A percentile compares a stretch with the other conserved stretches of the same genome.
Conservation (phyloP, 2,888 invertebrate species). For the Tenthredo notha region DNA sequence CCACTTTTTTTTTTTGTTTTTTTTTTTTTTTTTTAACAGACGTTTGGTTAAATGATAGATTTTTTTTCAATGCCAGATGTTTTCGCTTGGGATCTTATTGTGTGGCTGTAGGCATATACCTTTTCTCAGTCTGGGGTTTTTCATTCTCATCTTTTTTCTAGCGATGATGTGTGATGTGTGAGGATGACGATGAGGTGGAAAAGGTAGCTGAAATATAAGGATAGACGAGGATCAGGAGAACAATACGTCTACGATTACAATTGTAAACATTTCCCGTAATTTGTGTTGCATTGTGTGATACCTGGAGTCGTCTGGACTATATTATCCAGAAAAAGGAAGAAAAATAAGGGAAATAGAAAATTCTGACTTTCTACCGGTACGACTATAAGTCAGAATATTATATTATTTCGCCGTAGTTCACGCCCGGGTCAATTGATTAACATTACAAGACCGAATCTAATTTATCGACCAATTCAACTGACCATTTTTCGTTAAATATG, state of each 20-base stretch:
- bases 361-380: not conserved
- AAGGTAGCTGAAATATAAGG: not conserved
- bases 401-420: slow-evolving; percentile 25
- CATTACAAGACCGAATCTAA: slow-evolving; percentile 52
- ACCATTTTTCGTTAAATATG: slow-evolving; percentile 42
- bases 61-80: slow-evolving; percentile 40
- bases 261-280: slow-evolving; percentile 52
- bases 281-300: slow-evolving; percentile 42
- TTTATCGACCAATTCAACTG: slow-evolving; percentile 47
- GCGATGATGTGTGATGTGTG: not conserved
- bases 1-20: too few species aligned
- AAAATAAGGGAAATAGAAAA: not conserved
- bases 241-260: slow-evolving; percentile 51
- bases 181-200: not conserved
- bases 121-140: not conserved
- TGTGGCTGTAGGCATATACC: not conserved
- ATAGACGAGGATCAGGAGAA: slow-evolving; percentile 7
- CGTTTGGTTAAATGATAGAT: slow-evolving; percentile 49
- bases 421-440: slow-evolving; percentile 44
- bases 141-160: not conserved
- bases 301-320: not conserved
- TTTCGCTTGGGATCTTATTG: not conserved
- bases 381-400: not conserved
- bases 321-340: too few species aligned
- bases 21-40: too few species aligned